These are phyloP conservation scores for Nothocercus julius DNA, from an alignment of 2,113 vertebrate genomes.

Conservation along the genomic window DNA sequence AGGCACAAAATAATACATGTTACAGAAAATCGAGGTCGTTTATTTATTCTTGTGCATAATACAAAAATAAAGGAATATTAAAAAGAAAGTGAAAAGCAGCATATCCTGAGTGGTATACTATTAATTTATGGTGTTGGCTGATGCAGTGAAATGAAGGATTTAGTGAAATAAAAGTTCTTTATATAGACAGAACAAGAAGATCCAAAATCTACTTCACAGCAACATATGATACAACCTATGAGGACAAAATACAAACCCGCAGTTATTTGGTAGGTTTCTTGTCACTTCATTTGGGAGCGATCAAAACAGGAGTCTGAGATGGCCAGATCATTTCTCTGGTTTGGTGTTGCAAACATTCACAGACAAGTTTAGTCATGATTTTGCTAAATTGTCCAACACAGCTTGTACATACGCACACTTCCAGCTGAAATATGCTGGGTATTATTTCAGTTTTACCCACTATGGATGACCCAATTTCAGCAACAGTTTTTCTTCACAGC, in stretches of 20 bases:
- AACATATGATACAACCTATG: neutral
- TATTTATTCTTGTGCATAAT: constrained; percentile 34
- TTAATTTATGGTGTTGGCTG: constrained; percentile 33
- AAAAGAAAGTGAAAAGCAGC: constrained; percentile 32
- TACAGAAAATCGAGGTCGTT: constrained; percentile 46
- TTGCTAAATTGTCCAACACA: neutral
- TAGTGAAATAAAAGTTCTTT: constrained; percentile 5
- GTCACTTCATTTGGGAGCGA: neutral
- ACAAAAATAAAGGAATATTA: constrained; percentile 4
- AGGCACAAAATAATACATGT: constrained; percentile 21
- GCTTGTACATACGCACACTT: neutral
- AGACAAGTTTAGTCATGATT: neutral
- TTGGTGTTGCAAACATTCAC: neutral
- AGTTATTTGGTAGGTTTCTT: neutral
- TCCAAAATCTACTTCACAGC: neutral
- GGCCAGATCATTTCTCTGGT: neutral
- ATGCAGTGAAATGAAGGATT: constrained; percentile 17
- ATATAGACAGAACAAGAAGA: neutral
- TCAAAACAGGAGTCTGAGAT: neutral
- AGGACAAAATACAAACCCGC: neutral
- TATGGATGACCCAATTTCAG: neutral
- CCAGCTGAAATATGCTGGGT: neutral
- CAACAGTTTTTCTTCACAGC: neutral
- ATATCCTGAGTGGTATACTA: neutral
- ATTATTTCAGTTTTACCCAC: neutral